Conservation (phyloP, 2,113 vertebrate genomes). For the Acrocephalus kingi region DNA sequence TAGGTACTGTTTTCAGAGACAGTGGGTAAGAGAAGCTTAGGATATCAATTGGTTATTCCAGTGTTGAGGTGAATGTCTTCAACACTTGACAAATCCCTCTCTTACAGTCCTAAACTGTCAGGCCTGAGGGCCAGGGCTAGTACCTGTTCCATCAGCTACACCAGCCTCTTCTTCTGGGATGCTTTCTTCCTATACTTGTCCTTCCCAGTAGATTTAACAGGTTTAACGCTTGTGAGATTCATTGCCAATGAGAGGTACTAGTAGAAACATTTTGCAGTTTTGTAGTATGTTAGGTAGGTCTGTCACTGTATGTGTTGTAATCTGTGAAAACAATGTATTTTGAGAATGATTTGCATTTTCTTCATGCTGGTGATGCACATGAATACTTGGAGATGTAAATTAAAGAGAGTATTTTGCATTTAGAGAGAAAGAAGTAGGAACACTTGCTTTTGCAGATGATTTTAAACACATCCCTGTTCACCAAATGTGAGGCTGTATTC, state of each 20-base stretch:
- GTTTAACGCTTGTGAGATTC: neutral
- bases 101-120: neutral
- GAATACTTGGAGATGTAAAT: neutral
- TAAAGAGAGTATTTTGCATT: neutral
- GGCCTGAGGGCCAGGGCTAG: neutral
- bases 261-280: neutral
- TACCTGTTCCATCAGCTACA: neutral
- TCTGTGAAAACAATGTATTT: slow-evolving; percentile 17
- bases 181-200: neutral
- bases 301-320: neutral
- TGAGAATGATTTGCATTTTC: slow-evolving; percentile 9
- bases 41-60: neutral
- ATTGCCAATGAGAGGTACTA: neutral
- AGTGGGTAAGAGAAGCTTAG: neutral
- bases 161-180: neutral
- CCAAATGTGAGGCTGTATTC: neutral
- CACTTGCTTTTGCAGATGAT: neutral
- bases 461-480: neutral
- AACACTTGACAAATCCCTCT: neutral
- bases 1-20: neutral
- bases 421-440: neutral
- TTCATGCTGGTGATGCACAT: neutral
- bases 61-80: neutral
- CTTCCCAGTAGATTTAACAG: neutral
- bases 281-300: neutral